phyloP scores from a whole-genome alignment of 2,797 vertebrate species.

The Neopelma chrysocephalum region DNA sequence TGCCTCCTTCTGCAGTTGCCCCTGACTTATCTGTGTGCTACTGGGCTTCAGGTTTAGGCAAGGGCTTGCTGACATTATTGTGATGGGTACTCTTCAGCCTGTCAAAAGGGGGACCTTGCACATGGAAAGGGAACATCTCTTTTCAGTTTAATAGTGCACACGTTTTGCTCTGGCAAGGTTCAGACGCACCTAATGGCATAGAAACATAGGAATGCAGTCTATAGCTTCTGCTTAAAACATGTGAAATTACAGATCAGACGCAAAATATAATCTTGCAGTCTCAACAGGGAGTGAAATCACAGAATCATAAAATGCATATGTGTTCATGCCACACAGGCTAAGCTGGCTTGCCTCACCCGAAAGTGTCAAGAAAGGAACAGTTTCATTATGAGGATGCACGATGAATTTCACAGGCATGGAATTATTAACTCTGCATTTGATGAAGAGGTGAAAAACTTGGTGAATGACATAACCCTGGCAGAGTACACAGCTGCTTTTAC shows the following conservation, averaged over 20 bases:
- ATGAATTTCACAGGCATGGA: slow-evolving; percentile 62
- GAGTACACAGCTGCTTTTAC: slow-evolving; percentile 74
- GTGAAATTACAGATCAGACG: not conserved
- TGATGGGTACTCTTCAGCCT: not conserved
- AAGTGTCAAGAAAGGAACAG: slow-evolving; percentile 85
- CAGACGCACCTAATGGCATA: not conserved
- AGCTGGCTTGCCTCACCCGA: slow-evolving; percentile 81
- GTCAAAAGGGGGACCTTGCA: not conserved
- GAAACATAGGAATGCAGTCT: not conserved
- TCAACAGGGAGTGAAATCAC: not conserved
- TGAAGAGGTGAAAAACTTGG: slow-evolving; percentile 67
- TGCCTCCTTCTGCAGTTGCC: not conserved
- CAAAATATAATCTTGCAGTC: not conserved
- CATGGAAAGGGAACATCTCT: not conserved
- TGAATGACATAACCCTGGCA: slow-evolving; percentile 75
- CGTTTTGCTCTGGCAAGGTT: not conserved
- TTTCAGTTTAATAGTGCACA: not conserved
- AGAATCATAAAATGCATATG: not conserved
- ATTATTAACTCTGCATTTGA: slow-evolving; percentile 56
- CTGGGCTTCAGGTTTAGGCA: not conserved
- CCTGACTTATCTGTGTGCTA: not conserved
- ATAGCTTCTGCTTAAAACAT: not conserved
- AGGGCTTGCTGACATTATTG: not conserved
- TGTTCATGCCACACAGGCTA: slow-evolving; percentile 75
- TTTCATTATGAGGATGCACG: slow-evolving; percentile 75